Conservation (phyloP, 1,140 invertebrate genomes). For the Drusus annulatus region DNA sequence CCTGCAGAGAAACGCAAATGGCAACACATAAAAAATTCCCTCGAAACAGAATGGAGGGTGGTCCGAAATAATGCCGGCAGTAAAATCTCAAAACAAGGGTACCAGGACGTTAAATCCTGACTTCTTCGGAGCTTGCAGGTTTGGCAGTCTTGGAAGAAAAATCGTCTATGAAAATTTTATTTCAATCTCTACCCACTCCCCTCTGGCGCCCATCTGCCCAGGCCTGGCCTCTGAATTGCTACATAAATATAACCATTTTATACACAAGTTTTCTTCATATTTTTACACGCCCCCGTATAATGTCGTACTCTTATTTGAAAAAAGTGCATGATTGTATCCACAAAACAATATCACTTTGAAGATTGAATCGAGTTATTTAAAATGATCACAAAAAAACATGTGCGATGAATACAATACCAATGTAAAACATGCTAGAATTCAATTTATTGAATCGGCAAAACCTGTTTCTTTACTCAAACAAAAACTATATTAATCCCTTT, state of each 20-base stretch:
- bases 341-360: no score
- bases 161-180: slow-evolving; percentile 30
- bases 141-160: slow-evolving; percentile 24
- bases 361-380: no score
- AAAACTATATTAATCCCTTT: no score
- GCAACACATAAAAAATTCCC: slow-evolving; percentile 25
- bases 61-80: slow-evolving; percentile 39
- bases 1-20: slow-evolving; percentile 36
- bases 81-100: slow-evolving; percentile 50
- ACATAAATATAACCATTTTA: not conserved
- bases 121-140: slow-evolving; percentile 16
- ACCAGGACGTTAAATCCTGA: slow-evolving; percentile 41
- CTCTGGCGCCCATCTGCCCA: not conserved
- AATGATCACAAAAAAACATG: no score
- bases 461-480: no score
- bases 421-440: no score
- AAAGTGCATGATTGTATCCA: no score
- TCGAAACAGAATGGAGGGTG: slow-evolving; percentile 9
- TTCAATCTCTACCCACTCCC: slow-evolving; percentile 6
- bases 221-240: not conserved
- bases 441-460: no score
- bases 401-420: no score
- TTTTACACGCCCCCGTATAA: not conserved
- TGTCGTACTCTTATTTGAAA: no score
- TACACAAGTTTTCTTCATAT: not conserved